These are phyloP conservation scores for Camponotus floridanus DNA, from an alignment of 1,140 invertebrate genomes.

Conservation along the genomic window DNA sequence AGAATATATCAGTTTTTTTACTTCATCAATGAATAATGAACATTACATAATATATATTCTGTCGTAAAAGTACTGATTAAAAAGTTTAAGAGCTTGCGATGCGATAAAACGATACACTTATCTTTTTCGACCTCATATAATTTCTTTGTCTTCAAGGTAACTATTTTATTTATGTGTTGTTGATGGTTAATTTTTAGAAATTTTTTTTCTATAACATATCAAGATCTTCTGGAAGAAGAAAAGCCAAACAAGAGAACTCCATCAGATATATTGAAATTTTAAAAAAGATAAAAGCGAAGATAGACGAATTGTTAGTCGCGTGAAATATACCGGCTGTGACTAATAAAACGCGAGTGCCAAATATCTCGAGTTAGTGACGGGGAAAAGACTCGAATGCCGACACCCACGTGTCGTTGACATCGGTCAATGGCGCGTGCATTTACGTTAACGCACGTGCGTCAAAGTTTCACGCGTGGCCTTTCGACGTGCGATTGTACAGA, in stretches of 20 bases:
- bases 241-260: background rate
- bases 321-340: conserved; percentile 48
- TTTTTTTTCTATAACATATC: background rate
- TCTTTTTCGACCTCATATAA: background rate
- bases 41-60: too few relatives aligned
- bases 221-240: background rate
- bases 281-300: conserved; percentile 29
- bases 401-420: conserved; percentile 63
- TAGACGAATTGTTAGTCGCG: background rate
- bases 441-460: conserved; percentile 33
- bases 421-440: conserved; percentile 30
- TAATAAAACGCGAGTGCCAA: conserved; percentile 66
- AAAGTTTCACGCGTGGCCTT: background rate
- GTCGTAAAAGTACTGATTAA: background rate
- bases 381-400: conserved; percentile 46
- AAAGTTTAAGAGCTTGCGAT: background rate
- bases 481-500: background rate
- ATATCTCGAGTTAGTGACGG: background rate
- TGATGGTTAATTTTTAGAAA: background rate
- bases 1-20: background rate
- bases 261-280: background rate
- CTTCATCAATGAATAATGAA: background rate
- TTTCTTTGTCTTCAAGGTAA: background rate
- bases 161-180: background rate
- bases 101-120: background rate